phyloP scores from a whole-genome alignment of 2,888 invertebrate genomes.

The Glaucopsyche alexis region DNA sequence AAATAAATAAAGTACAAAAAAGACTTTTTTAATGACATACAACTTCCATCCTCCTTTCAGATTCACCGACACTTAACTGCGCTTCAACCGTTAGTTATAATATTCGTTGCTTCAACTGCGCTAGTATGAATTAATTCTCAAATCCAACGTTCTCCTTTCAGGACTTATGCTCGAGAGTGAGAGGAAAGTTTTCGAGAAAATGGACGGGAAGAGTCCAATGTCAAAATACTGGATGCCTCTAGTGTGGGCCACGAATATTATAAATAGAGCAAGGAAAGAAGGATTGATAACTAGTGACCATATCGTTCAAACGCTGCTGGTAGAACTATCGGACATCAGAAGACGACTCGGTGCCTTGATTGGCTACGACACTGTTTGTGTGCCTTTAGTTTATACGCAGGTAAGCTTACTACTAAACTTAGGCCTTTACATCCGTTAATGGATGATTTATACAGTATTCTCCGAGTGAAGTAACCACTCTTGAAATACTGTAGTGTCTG shows the following conservation, averaged over 20 bases:
- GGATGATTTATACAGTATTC: too few species aligned
- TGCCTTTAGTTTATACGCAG: conserved; percentile 95
- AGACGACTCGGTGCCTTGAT: conserved; percentile 90
- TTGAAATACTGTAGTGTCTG: too few species aligned
- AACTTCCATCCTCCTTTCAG: too few species aligned
- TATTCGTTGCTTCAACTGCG: too few species aligned
- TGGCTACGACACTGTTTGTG: conserved; percentile 95
- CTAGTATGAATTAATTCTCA: too few species aligned
- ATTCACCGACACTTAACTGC: too few species aligned
- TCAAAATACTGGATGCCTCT: conserved; percentile 95
- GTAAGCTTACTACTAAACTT: conserved; percentile 79
- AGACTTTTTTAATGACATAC: too few species aligned
- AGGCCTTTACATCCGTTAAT: too few species aligned
- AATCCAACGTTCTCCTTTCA: conserved; percentile 49
- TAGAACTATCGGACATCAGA: conserved; percentile 93
- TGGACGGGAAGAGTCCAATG: conserved; percentile 94
- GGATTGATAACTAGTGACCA: conserved; percentile 92
- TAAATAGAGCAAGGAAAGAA: conserved; percentile 92
- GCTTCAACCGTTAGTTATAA: too few species aligned
- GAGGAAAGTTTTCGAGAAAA: conserved; percentile 93
- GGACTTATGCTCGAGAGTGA: conserved; percentile 95
- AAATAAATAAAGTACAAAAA: too few species aligned
- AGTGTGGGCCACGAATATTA: conserved; percentile 95
- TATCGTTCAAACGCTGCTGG: conserved; percentile 93
- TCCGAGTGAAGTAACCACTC: too few species aligned